A percentile compares a stretch with the other conserved stretches of the same genome.
Conservation (phyloP, 2,113 vertebrate species). For the Xyliphius kryptos region DNA sequence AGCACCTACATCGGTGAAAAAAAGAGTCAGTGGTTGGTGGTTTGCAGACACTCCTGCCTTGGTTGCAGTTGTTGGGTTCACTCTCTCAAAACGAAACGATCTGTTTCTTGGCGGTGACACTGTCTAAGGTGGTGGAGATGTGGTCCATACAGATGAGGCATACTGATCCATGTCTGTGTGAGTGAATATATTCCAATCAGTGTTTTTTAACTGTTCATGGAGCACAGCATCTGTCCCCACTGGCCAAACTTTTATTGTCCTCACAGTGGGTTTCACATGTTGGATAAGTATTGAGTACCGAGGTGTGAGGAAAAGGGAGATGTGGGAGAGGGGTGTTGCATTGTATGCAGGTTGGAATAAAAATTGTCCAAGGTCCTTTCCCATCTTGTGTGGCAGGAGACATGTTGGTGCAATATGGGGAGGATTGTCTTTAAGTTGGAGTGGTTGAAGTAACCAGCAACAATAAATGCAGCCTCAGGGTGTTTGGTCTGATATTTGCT, state of each 20-base stretch:
- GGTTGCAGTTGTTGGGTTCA: not conserved
- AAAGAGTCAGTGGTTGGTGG: not conserved
- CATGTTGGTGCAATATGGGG: too few species aligned
- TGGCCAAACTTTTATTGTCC: slow-evolving; percentile 3
- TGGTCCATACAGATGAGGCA: too few species aligned
- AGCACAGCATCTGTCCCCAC: not conserved
- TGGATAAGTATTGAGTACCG: too few species aligned
- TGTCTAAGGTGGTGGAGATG: too few species aligned
- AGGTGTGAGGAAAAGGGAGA: not conserved
- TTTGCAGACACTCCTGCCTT: not conserved
- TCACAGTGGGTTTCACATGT: slow-evolving; percentile 1
- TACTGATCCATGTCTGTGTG: too few species aligned
- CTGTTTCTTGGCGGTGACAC: too few species aligned
- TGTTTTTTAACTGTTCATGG: not conserved
- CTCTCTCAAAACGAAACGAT: too few species aligned
- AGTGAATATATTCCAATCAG: not conserved
- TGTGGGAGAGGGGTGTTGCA: not conserved
- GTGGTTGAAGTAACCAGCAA: not conserved
- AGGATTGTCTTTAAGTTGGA: not conserved
- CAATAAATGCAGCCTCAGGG: slow-evolving; percentile 2
- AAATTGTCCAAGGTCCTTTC: too few species aligned
- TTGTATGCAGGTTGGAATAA: too few species aligned
- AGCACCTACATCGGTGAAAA: not conserved
- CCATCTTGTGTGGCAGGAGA: too few species aligned
- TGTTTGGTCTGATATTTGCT: slow-evolving; percentile 2